phyloP scores from a whole-genome alignment of 2,797 vertebrate species.

The Lemur catta region DNA sequence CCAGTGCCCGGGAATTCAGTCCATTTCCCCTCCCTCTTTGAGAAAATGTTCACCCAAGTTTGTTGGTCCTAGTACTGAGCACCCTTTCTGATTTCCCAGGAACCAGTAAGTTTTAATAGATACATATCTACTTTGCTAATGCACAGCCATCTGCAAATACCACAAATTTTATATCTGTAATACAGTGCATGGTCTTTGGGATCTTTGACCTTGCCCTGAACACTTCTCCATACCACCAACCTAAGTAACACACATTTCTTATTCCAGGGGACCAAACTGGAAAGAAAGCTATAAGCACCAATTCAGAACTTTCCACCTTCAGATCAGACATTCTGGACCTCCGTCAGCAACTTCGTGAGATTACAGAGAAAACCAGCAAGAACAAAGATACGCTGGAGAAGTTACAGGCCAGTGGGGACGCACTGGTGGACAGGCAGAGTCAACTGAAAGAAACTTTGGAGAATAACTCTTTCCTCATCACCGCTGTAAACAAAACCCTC shows the following conservation, averaged over 20 bases:
- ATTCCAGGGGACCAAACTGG: conserved; percentile 92
- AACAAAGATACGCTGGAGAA: conserved; percentile 93
- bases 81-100: not conserved
- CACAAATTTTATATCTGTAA: not conserved
- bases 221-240: not conserved
- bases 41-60: not conserved
- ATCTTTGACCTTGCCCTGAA: not conserved
- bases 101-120: not conserved
- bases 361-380: conserved; percentile 90
- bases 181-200: not conserved
- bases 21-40: not conserved
- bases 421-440: conserved; percentile 90
- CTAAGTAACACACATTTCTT: conserved; percentile 29
- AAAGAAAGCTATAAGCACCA: conserved; percentile 92
- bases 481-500: conserved; percentile 92
- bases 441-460: conserved; percentile 91
- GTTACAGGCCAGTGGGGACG: conserved; percentile 89
- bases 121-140: not conserved
- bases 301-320: conserved; percentile 93
- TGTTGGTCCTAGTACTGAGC: not conserved
- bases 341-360: conserved; percentile 91
- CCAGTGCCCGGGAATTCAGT: not conserved
- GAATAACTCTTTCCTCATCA: conserved; percentile 90
- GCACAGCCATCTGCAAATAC: not conserved
- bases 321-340: conserved; percentile 91